phyloP scores from a whole-genome alignment of 2,888 invertebrate species.

The Atethmia centrago region DNA sequence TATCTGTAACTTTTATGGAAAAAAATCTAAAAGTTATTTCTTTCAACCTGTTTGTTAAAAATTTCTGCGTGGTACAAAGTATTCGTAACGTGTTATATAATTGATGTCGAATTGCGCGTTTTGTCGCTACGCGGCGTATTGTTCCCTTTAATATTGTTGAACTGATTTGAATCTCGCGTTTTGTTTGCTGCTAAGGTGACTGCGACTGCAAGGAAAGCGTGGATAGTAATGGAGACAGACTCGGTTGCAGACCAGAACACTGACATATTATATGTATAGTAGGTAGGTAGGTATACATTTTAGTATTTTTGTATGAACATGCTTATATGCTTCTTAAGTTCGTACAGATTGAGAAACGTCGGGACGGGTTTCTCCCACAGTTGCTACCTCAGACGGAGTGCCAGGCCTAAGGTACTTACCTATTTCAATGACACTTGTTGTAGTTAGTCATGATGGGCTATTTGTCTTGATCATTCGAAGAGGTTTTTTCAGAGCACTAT shows the following conservation, averaged over 20 bases:
- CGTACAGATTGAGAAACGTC: neutral
- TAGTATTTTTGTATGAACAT: neutral
- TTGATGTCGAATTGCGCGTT: conserved; percentile 65
- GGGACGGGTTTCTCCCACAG: neutral
- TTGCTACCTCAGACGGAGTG: neutral
- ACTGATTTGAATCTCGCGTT: conserved; percentile 69
- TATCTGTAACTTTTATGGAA: conserved; percentile 14
- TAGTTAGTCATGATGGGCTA: no score
- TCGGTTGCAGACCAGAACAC: no score
- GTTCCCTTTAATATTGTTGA: conserved; percentile 67
- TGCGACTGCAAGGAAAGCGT: conserved; percentile 6
- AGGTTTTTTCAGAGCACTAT: no score
- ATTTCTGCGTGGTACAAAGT: conserved; percentile 36
- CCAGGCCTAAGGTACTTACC: neutral
- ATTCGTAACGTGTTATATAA: conserved; percentile 64
- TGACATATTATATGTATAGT: neutral
- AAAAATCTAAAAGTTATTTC: neutral
- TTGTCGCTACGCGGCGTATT: conserved; percentile 64
- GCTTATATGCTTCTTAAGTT: neutral
- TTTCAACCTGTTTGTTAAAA: neutral
- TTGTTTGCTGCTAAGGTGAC: conserved; percentile 59
- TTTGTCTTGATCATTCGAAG: no score
- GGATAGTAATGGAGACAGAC: conserved; percentile 11
- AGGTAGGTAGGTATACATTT: no score
- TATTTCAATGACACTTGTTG: no score